Percentiles rank a stretch among this genome's conserved stretches.
Evolutionary conservation across 2,888 invertebrate genomes (phyloP).

Genomic region (Argyra leucocephala): DNA sequence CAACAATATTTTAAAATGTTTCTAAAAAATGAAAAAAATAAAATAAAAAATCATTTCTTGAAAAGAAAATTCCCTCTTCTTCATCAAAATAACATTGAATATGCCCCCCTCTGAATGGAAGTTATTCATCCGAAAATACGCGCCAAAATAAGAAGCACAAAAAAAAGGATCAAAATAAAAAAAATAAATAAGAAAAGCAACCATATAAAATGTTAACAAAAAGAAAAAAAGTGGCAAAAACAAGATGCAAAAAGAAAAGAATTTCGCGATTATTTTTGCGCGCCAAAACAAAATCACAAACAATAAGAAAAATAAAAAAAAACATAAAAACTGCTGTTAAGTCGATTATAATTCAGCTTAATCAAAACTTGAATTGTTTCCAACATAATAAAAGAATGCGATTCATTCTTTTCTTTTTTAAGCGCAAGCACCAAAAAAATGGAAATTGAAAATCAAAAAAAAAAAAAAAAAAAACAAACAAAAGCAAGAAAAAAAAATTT

Average conservation of each 20-base stretch:
- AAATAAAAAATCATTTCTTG: no score
- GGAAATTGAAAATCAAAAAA: neutral
- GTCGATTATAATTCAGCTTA: constrained; percentile 4
- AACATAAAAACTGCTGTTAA: neutral
- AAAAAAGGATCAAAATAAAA: no score
- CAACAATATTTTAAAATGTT: neutral
- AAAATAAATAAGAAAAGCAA: no score
- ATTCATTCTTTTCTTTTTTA: no score
- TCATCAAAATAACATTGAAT: no score
- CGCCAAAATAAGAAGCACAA: neutral
- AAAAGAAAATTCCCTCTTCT: no score
- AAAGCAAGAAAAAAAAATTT: no score
- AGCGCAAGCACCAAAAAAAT: no score
- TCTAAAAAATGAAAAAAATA: neutral
- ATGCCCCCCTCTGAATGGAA: no score
- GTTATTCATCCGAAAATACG: neutral
- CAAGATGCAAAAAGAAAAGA: neutral
- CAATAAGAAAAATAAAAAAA: neutral
- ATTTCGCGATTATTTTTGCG: neutral
- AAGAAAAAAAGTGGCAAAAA: no score
- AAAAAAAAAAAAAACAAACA: neutral
- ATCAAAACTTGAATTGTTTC: neutral
- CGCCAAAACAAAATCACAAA: neutral
- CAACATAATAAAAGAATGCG: neutral
- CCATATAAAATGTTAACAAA: no score